Evolutionary conservation across 2,888 invertebrate species (phyloP), one percentile per base, ranked within the genome.

Genomic region (Thera britannica): DNA sequence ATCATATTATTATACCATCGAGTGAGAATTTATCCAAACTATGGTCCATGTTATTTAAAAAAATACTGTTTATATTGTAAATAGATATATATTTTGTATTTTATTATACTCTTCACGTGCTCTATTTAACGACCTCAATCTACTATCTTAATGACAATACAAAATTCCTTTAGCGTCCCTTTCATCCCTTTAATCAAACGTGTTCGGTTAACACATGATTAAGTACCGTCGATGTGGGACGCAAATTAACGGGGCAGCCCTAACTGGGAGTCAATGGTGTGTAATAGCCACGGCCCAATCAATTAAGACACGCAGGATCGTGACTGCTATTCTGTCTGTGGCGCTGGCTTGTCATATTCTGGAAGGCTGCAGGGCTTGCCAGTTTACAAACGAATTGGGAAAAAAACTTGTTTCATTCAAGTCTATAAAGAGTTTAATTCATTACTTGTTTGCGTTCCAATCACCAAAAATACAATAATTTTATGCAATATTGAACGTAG

Each of bases 261-360:
- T 87, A 77, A 76, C 79, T 70, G 58, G 76, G 77, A 81, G 76
- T 77, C 83, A 86, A 83, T 83, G 82, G 83, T 78, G 83, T 82
- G 83, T 83, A 79, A 85, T 83, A 79, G 79, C 81, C 77, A 79
- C 82, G 75, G 79, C 81, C 79, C 81, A 79, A 84, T 82, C 84
- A 84, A 84, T 84, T 84, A 84, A 77, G 81, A 78, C 77, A 78
- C 77, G 77, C 75, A 77, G 75, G 46, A 59, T 63, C 55, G 55
- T 8, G 12, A 62, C 69, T 66, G 65, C 52, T 58, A 51, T 8
- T 6, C 7, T 54, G 44, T 51, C 65, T 65, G 72, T 68, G 73
- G 63, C 68, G 72, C 67, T 75, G 70, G 76, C 63, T 48, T 70
- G 66, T 11, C 57, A 56, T 46, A 12, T 46, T 12, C 9, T 52